Evolutionary conservation across 1,140 invertebrate species (phyloP), one percentile per base, ranked within the genome.

Genomic region (Cyrtorhinus lividipennis): DNA sequence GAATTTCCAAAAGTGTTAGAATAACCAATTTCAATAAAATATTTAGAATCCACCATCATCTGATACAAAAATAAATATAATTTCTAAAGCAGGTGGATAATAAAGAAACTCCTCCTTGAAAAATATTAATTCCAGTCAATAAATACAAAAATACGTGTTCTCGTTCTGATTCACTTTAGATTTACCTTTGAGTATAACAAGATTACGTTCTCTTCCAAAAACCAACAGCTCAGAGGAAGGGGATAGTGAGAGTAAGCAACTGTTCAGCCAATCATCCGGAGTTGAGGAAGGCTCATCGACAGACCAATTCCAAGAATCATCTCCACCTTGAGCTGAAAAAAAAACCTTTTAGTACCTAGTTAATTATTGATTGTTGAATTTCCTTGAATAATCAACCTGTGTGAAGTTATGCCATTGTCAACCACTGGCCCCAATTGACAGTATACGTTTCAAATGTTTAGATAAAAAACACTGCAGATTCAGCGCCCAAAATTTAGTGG

Each of bases 191-290:
- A 77, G 68, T 65, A 76, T 73, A 2, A 76, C 69, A 56, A 77
- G 69, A 58, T 69, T 75, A 64, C 81, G 79, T 48, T 79, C 78
- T 69, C 81, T 77, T 0, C 82, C 84, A 61, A 91, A 72, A 10
- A 80, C 83, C 62, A 91, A 72, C 30, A 88, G 67, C 71, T 88
- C 87, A 46, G 81, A 81, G 61, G 82, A 82, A 23, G 84, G 84
- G 24, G 85, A 88, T n/a, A 86, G 69, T n/a, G 85, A 82, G 57
- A 87, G 73, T 57, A 79, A 71, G 69, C 85, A 82, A 27, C 81
- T 77, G 67, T 84, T 81, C n/a, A 90, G 71, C 88, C 88, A 90
- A 69, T 76, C 78, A 15, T 61, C 26, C 18, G 48, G 64, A 23
- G 2, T 18, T 38, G n/a, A n/a, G n/a, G n/a, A n/a, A 1, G 46